A percentile compares a stretch with the other conserved stretches of the same genome.
phyloP scores from a whole-genome alignment of 2,797 vertebrate genomes.

The Hafferia zeledoni region DNA sequence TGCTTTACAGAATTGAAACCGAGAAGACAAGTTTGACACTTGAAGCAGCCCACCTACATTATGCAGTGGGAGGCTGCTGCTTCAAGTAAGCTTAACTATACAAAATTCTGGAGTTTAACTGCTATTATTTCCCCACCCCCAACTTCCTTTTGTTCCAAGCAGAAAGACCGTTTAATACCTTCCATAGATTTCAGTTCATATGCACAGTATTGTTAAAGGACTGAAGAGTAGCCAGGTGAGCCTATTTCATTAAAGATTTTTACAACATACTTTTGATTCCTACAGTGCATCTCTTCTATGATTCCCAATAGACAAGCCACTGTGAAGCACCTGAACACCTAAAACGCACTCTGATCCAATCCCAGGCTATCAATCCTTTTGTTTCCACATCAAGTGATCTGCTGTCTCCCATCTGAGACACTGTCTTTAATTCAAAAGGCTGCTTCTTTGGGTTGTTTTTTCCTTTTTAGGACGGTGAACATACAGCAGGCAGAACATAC shows the following conservation, averaged over 20 bases:
- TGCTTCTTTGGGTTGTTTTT: not conserved
- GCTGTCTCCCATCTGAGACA: not conserved
- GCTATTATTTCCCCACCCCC: not conserved
- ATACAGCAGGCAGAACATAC: not conserved
- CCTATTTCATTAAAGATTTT: not conserved
- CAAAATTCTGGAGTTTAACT: not conserved
- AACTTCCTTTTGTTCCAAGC: not conserved
- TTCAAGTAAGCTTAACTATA: not conserved
- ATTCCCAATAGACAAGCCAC: not conserved
- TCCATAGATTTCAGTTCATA: not conserved
- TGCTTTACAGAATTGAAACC: not conserved
- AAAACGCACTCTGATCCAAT: not conserved
- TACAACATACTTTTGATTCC: not conserved
- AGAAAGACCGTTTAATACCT: not conserved
- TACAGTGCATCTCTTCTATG: not conserved
- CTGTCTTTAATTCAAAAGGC: not conserved
- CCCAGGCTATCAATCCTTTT: not conserved
- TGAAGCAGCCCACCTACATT: not conserved
- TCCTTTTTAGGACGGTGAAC: not conserved
- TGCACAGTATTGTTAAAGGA: not conserved
- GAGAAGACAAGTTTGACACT: not conserved
- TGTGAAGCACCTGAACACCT: not conserved
- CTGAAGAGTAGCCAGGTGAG: not conserved
- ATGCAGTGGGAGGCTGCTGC: not conserved
- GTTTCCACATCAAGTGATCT: not conserved